phyloP scores from a whole-genome alignment of 1,140 invertebrate species.

The Bombus balteatus region DNA sequence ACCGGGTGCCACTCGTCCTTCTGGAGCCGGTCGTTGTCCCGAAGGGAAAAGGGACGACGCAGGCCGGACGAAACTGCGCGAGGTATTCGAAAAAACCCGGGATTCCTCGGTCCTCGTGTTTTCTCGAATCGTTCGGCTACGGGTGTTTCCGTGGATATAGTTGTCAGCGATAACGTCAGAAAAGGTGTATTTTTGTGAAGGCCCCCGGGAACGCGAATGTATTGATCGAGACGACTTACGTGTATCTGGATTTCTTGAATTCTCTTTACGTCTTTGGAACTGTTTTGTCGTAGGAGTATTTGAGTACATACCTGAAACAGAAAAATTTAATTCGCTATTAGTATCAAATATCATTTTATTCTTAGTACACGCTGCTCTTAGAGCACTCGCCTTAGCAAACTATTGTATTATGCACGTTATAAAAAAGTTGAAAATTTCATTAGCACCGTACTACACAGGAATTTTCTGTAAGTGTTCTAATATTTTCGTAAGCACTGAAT shows the following conservation, averaged over 20 bases:
- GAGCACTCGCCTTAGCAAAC: neutral
- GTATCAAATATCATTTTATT: too few species aligned
- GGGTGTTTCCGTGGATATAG: constrained; percentile 31
- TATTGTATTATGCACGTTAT: neutral
- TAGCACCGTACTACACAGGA: too few species aligned
- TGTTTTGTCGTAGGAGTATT: too few species aligned
- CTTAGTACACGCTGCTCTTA: neutral
- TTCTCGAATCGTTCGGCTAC: constrained; percentile 8
- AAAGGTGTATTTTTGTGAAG: constrained; percentile 21
- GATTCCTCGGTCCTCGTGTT: constrained; percentile 32
- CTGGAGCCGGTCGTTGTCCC: neutral
- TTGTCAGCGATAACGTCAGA: constrained; percentile 44
- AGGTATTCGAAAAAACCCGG: neutral
- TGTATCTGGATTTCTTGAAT: neutral
- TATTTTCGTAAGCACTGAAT: too few species aligned
- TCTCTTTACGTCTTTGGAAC: neutral
- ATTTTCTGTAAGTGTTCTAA: too few species aligned
- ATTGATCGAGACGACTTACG: constrained; percentile 22
- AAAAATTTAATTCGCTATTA: neutral
- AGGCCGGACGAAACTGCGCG: constrained; percentile 9
- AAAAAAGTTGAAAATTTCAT: too few species aligned
- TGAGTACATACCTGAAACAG: constrained; percentile 38
- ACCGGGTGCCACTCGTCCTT: constrained; percentile 23
- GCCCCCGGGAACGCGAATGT: neutral
- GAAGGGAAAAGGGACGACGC: constrained; percentile 12